Base-by-base conservation (phyloP, 37 sponge, comb jelly and placozoan species). In the Crambe crambe region DNA sequence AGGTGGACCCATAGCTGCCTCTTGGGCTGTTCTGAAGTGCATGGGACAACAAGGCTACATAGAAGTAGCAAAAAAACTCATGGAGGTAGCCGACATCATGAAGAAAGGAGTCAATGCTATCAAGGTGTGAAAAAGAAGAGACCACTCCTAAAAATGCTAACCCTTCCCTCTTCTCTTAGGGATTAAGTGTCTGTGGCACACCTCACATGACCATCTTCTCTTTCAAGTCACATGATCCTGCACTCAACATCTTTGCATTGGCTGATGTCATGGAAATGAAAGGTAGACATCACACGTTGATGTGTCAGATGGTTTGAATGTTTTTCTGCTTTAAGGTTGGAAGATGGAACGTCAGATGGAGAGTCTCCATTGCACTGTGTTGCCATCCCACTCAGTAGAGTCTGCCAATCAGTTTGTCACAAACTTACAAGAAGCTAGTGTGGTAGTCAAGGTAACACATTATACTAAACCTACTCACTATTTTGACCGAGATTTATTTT, bases 31-130 rank as follows among this genome's bases (percentile, higher is more conserved):
- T 0, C 75, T 96, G 40, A 41, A 64, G 51, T 71, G 77, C 42
- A 74, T 96, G 57, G 97, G 97, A 2, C 75, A 85, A 74, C 89
- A 89, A 20, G 96, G 96, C 12, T 95, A 95, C 70, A 54, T 89
- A 72, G 80, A 84, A 25, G 63, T 83, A 42, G 92, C 96, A 2
- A 74, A 56, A 62, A 62, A 57, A 38, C 73, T 95, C 42, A 88
- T 95, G 92, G 73, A 86, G 27, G 85, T 91, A 9, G 80, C 87
- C 2, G 39, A 64, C 3, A 10, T 2, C 10, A 56, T 95, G 74
- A 75, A 77, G 42, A 42, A 85, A 31, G 87, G 81, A 22, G 71
- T 91, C 18, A 61, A 73, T 10, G 5, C 38, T 20, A 82, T 86
- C 26, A 37, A 74, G 40, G 76, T 76, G 41, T 39, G 47, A n/a